phyloP scores from a whole-genome alignment of 1,140 invertebrate genomes.

The Trigoniulus corallinus region DNA sequence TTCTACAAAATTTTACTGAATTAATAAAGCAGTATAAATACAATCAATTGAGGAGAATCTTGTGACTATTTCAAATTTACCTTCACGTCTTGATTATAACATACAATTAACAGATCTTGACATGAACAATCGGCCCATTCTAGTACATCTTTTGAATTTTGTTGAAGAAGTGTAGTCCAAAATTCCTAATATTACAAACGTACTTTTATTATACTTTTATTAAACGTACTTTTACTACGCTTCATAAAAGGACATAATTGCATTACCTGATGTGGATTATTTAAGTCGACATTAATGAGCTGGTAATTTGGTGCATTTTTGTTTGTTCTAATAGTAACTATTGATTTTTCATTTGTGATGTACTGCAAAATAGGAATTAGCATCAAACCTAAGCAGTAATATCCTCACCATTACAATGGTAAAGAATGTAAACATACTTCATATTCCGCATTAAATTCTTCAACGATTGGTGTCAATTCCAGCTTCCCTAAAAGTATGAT shows the following conservation, averaged over 20 bases:
- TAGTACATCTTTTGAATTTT: constrained; percentile 72
- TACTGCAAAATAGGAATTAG: constrained; percentile 42
- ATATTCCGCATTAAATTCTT: constrained; percentile 86
- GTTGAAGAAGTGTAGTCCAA: constrained; percentile 68
- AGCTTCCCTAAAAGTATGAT: constrained; percentile 28
- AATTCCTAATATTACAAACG: constrained; percentile 37
- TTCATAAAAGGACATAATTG: neutral
- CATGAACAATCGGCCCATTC: constrained; percentile 72
- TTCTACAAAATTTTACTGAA: constrained; percentile 40
- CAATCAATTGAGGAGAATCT: too few relatives aligned
- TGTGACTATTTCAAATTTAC: too few relatives aligned
- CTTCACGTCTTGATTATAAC: constrained; percentile 91
- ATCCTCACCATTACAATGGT: constrained; percentile 1
- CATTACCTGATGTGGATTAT: constrained; percentile 34
- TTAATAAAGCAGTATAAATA: neutral
- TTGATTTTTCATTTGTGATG: constrained; percentile 68
- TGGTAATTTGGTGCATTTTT: constrained; percentile 82
- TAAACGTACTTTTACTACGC: neutral
- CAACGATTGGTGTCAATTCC: constrained; percentile 53
- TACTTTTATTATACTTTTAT: neutral
- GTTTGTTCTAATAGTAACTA: constrained; percentile 81
- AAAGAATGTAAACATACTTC: constrained; percentile 41
- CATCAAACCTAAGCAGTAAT: too few relatives aligned
- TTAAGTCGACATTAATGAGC: constrained; percentile 75
- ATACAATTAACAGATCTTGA: constrained; percentile 68